Evolutionary conservation across 2,888 invertebrate genomes (phyloP).

Genomic region (Aquatica leii): DNA sequence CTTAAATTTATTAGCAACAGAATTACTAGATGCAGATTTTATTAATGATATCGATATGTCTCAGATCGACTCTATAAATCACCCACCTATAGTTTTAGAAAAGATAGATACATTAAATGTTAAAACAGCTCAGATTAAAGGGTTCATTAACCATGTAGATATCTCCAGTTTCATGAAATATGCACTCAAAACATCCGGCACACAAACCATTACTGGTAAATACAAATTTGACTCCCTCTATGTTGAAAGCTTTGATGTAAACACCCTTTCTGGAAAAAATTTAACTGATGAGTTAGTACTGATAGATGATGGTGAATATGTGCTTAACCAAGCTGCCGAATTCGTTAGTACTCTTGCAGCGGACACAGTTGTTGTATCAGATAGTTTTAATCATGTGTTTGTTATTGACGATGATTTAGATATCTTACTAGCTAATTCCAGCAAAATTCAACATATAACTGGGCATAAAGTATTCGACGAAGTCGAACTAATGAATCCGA

Average conservation of each 20-base stretch:
- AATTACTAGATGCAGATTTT: conserved; percentile 44
- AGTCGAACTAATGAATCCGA: conserved; percentile 60
- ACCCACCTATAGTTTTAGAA: conserved; percentile 21
- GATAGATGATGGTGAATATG: conserved; percentile 57
- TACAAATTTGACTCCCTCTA: conserved; percentile 48
- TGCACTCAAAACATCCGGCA: conserved; percentile 61
- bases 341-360: conserved; percentile 58
- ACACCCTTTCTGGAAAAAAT: conserved; percentile 40
- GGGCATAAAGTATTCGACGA: conserved; percentile 61
- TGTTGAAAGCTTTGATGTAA: conserved; percentile 22
- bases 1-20: conserved; percentile 39
- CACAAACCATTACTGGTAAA: conserved; percentile 61
- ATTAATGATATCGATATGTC: conserved; percentile 49
- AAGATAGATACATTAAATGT: conserved; percentile 53
- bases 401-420: conserved; percentile 60
- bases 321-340: conserved; percentile 60
- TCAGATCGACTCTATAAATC: background rate
- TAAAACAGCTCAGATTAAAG: conserved; percentile 59
- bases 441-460: conserved; percentile 59
- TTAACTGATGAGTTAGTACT: conserved; percentile 55
- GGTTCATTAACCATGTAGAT: conserved; percentile 62
- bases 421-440: conserved; percentile 58
- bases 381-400: conserved; percentile 62
- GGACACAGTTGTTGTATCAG: conserved; percentile 57
- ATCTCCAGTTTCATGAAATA: conserved; percentile 60